Evolutionary conservation across 2,113 vertebrate genomes (phyloP).

Genomic region (Mobula birostris): DNA sequence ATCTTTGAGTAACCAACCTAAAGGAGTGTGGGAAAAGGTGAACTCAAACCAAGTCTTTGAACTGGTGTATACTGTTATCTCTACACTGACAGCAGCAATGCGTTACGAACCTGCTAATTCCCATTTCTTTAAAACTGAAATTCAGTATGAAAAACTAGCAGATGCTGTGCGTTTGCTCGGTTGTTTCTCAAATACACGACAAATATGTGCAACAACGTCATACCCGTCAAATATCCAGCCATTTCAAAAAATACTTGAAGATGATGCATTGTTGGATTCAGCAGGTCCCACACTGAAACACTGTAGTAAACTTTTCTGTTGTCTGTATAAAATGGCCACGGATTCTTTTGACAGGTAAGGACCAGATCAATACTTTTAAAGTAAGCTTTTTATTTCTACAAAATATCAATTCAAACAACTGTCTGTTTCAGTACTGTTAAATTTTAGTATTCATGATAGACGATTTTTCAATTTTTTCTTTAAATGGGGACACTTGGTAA

Average conservation of each 20-base stretch:
- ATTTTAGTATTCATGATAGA: background rate
- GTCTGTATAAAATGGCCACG: conserved; percentile 94
- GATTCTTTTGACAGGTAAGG: conserved; percentile 96
- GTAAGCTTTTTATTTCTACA: background rate
- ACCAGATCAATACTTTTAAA: background rate
- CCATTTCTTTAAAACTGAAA: conserved; percentile 92
- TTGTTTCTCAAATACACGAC: conserved; percentile 88
- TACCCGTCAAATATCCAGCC: conserved; percentile 85
- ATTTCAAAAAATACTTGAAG: conserved; percentile 89
- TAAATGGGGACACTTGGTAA: background rate
- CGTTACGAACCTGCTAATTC: conserved; percentile 96
- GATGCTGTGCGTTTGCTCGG: conserved; percentile 91
- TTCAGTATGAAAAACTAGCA: conserved; percentile 96
- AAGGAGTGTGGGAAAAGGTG: conserved; percentile 84
- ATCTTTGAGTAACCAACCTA: conserved; percentile 74
- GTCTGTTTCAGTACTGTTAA: background rate
- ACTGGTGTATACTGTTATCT: conserved; percentile 86
- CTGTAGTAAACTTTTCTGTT: conserved; percentile 96
- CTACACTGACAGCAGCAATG: conserved; percentile 92
- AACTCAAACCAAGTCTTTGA: conserved; percentile 93
- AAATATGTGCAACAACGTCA: conserved; percentile 70
- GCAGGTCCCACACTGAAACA: conserved; percentile 81
- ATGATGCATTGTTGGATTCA: conserved; percentile 70
- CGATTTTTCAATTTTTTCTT: background rate
- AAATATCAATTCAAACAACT: background rate